Percentiles rank a stretch among this genome's conserved stretches.
Evolutionary conservation across 2,113 vertebrate genomes (phyloP).

Genomic region (Elgaria multicarinata): DNA sequence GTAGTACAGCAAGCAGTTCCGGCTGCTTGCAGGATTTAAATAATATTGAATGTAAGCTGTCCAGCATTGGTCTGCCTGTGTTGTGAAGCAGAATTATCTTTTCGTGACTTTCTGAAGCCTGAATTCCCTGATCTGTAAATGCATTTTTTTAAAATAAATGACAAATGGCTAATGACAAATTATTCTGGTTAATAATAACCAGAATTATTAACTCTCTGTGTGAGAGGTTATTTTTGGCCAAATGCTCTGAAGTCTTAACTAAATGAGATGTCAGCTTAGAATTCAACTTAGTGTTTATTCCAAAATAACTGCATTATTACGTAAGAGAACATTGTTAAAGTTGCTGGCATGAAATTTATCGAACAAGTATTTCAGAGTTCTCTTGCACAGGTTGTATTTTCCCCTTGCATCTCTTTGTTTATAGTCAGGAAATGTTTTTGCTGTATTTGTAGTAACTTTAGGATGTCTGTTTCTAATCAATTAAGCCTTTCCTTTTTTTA

Average conservation of each 20-base stretch:
- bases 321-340: slow-evolving; percentile 20
- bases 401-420: slow-evolving; percentile 67
- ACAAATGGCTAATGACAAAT: slow-evolving; percentile 54
- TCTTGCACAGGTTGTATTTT: slow-evolving; percentile 66
- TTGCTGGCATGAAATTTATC: slow-evolving; percentile 61
- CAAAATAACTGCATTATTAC: slow-evolving; percentile 64
- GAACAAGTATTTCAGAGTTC: slow-evolving; percentile 68
- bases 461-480: slow-evolving; percentile 77
- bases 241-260: slow-evolving; percentile 61
- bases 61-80: not conserved
- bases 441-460: slow-evolving; percentile 71
- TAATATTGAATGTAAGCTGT: not conserved
- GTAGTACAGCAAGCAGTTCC: not conserved
- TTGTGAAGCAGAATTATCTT: not conserved
- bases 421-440: slow-evolving; percentile 64
- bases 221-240: slow-evolving; percentile 62
- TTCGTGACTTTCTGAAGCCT: slow-evolving; percentile 31
- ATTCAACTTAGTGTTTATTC: slow-evolving; percentile 50
- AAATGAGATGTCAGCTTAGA: slow-evolving; percentile 53
- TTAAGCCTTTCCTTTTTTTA: slow-evolving; percentile 69
- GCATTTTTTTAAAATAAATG: slow-evolving; percentile 32
- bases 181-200: no score
- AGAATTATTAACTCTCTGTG: no score
- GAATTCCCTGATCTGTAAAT: slow-evolving; percentile 6
- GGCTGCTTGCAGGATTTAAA: not conserved